Base-by-base conservation (phyloP, 2,113 vertebrate species). In the Phrynocephalus versicolor region DNA sequence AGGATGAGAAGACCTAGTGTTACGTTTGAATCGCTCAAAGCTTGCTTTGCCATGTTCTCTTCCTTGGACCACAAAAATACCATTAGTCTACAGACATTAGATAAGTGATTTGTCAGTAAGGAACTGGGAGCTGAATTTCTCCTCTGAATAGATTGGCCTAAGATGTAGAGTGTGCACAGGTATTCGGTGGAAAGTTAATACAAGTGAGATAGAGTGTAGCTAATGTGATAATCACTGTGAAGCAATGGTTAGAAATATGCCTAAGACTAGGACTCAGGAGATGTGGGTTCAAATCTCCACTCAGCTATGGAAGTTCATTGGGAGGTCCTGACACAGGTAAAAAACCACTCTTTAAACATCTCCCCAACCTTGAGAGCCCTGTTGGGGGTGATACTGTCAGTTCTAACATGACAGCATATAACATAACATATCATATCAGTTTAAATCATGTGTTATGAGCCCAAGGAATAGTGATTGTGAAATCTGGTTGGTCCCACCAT, bases 21-120 rank as follows among this genome's bases (percentile, higher is more conserved):
- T 18, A 37, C 37, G 21, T 71, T 71, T 71, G 12, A 71, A 37
- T 18, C 37, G 18, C 33, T 71, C 35, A 8, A 35, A 71, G 8
- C 67, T 70, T 35, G 14, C 16, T 35, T 37, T 19, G 19, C 15
- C 64, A 51, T 51, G 5, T 51, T 30, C n/a, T n/a, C 14, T 12
- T 67, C 65, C n/a, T n/a, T 30, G n/a, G 87, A 91, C 90, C 86
- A 58, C 18, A 79, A 27, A 79, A 3, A 64, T 30, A 41, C 65
- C 23, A 65, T 45, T 41, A 45, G 6, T 27, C 4, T 41, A 23
- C 21, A 21, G 65, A 2, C 19, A 41, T 70, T n/a, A 74, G 27
- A 74, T 41, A 25, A 74, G 21, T 41, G 21, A 25, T 74, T 41
- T 74, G 9, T 74, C 35, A 25, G 23, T 74, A 10, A 9, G 25